phyloP scores from a whole-genome alignment of 92 coral and sea anemone species.

The Nematostella vectensis region DNA sequence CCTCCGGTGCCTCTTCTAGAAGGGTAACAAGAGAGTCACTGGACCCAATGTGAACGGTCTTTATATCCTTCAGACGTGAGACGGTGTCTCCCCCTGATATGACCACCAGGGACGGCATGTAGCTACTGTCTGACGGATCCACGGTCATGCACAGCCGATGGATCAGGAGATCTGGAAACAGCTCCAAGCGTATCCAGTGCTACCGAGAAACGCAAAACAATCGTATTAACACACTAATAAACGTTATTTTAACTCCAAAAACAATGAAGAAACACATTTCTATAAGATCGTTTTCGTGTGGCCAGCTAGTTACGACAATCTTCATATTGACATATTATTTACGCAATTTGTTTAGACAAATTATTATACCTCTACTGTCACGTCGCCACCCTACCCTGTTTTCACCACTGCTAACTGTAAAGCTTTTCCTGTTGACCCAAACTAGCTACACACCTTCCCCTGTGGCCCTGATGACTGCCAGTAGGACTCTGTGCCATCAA shows the following conservation, averaged over 20 bases:
- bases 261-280: background rate
- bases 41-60: constrained; percentile 79
- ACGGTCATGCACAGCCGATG: constrained; percentile 85
- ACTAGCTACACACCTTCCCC: constrained; percentile 58
- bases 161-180: constrained; percentile 74
- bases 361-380: too few relatives aligned
- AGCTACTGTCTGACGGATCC: constrained; percentile 98
- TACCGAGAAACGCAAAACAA: constrained; percentile 5
- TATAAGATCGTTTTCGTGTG: too few relatives aligned
- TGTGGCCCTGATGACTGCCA: constrained; percentile 99
- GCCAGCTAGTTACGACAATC: too few relatives aligned
- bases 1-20: constrained; percentile 84
- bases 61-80: constrained; percentile 64
- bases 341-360: too few relatives aligned
- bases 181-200: constrained; percentile 97
- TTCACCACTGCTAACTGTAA: too few relatives aligned
- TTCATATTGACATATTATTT: too few relatives aligned
- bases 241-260: too few relatives aligned
- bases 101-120: constrained; percentile 94
- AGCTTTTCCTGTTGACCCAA: too few relatives aligned
- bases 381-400: too few relatives aligned
- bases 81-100: constrained; percentile 74
- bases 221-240: background rate
- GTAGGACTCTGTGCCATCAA: constrained; percentile 89
- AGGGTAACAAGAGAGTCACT: constrained; percentile 72